Evolutionary conservation across 2,888 invertebrate species (phyloP), one percentile per base, ranked within the genome.

Genomic region (Chrysodeixis includens): DNA sequence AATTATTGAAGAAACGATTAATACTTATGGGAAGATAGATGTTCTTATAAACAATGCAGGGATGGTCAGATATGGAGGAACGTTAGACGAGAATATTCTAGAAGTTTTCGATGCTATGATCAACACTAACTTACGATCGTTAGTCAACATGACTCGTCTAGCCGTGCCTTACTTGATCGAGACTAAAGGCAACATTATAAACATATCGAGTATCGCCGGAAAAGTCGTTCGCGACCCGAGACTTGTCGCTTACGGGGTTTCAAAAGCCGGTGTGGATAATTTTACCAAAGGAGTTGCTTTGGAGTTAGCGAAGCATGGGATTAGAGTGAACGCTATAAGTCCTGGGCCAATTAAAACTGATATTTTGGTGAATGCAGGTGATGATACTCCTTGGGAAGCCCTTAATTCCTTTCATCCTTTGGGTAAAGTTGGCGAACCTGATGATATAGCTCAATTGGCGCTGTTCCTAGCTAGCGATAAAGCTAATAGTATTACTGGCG

Each of bases 231-330:
- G 61, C 3, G 53, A 67, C 3, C 58, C 76, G 0, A 51, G 68
- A 18, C 57, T 74, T 14, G 66, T 81, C 0, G 60, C 81, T 0
- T 98, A 98, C 83, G 93, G 94, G 55, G 96, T 97, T 92, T 97
- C 97, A 8, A 98, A 98, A 90, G 95, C 97, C 20, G 97, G 97
- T 0, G 83, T 97, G 4, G 96, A 99, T 91, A 98, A 98, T 85
- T 96, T 99, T 74, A 99, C 99, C 0, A 95, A 97, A 83, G 98
- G 98, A 86, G 30, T 75, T 1, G 83, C 86, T n/a, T 89, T 99
- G 59, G 86, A 85, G 44, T 22, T 86, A 7, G 77, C 83, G 0
- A 60, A 66, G 9, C 65, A 82, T 49, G 85, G 86, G 1, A 84
- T 86, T 0, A 68, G 86, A 61, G 84, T 86, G 0, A 86, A 85